These are phyloP conservation scores for Chroicocephalus ridibundus DNA, from an alignment of 2,113 vertebrate genomes.

Conservation along the genomic window DNA sequence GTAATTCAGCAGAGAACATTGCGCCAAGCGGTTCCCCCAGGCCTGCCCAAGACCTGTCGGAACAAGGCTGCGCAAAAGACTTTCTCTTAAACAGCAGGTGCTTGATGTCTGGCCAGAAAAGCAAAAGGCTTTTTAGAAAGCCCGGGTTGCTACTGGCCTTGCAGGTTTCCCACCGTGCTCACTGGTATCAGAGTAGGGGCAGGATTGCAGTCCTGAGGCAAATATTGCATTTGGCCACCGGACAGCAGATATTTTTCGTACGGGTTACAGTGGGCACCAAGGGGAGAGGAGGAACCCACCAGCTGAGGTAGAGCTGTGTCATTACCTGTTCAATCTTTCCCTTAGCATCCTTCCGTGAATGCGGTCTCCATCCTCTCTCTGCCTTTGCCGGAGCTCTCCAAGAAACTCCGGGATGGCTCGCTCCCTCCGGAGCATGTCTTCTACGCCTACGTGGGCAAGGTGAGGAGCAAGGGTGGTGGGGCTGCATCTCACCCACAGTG, in stretches of 20 bases:
- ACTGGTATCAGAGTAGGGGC: not conserved
- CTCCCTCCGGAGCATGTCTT: constrained; percentile 74
- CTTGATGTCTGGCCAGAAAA: not conserved
- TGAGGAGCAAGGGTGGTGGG: not conserved
- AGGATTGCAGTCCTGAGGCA: not conserved
- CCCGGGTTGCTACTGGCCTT: not conserved
- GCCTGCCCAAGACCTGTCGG: not conserved
- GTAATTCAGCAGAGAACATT: not conserved
- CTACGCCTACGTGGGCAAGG: constrained; percentile 82
- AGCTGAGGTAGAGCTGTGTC: not conserved
- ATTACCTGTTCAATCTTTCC: not conserved
- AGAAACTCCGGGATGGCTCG: constrained; percentile 66
- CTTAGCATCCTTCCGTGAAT: constrained; percentile 60
- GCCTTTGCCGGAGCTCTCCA: constrained; percentile 72
- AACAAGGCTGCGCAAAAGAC: not conserved
- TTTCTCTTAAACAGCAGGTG: not conserved
- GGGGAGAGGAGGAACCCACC: not conserved
- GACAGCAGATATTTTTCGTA: not conserved
- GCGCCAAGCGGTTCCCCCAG: not conserved
- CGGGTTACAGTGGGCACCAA: not conserved
- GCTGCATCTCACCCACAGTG: fast-evolving
- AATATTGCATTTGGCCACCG: not conserved
- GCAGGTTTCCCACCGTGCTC: not conserved
- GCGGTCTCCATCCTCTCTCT: constrained; percentile 61
- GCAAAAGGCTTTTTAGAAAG: not conserved